phyloP scores from a whole-genome alignment of 2,113 vertebrate species.

The Gasterosteus nipponicus region DNA sequence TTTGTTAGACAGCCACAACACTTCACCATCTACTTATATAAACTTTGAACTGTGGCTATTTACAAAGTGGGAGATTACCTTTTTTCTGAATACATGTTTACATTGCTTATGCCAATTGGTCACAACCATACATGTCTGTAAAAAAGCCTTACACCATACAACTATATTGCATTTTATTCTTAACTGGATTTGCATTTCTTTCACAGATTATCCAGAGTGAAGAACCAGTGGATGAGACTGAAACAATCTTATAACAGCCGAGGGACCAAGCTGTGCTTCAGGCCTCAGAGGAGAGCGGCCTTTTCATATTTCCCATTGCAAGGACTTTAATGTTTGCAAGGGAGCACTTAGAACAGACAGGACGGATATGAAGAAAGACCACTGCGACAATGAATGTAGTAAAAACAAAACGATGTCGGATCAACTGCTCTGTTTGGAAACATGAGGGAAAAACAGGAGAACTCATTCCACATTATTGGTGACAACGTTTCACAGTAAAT shows the following conservation, averaged over 20 bases:
- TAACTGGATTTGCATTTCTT: constrained; percentile 21
- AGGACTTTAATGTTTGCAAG: constrained; percentile 69
- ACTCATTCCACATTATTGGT: constrained; percentile 67
- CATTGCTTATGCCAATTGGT: background rate
- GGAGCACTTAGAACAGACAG: constrained; percentile 87
- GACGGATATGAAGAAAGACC: constrained; percentile 71
- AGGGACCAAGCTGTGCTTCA: constrained; percentile 34
- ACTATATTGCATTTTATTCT: constrained; percentile 1
- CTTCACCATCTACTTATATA: background rate
- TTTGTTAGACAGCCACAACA: background rate
- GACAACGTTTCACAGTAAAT: constrained; percentile 67
- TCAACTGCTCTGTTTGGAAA: constrained; percentile 63
- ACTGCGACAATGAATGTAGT: constrained; percentile 93
- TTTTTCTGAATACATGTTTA: background rate
- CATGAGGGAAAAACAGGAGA: constrained; percentile 40
- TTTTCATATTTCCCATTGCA: constrained; percentile 60
- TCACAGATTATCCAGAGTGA: constrained; percentile 56
- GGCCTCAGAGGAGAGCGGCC: constrained; percentile 60
- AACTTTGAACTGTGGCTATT: background rate
- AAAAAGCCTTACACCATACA: background rate
- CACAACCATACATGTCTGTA: background rate
- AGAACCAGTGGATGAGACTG: constrained; percentile 46
- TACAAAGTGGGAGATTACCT: background rate
- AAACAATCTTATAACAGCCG: constrained; percentile 37
- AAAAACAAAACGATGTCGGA: constrained; percentile 68